A percentile compares a stretch with the other conserved stretches of the same genome.
phyloP scores from a whole-genome alignment of 2,888 invertebrate species.

The Lepidochitona cinerea region DNA sequence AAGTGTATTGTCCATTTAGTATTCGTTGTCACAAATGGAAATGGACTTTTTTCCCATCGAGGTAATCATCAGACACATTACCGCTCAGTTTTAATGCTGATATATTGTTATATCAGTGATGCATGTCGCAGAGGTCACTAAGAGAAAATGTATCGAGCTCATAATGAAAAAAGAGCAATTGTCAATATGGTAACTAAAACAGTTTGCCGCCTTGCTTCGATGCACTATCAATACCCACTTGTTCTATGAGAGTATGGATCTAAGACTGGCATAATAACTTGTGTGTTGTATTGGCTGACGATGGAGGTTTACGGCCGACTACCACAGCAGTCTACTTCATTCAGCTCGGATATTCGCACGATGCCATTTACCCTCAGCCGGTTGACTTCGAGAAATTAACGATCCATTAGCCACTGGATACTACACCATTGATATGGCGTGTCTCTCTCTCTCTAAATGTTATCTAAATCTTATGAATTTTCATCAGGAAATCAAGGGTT shows the following conservation, averaged over 20 bases:
- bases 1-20: no score
- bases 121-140: no score
- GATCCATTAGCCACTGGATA: neutral
- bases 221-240: neutral
- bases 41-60: no score
- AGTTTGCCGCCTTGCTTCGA: neutral
- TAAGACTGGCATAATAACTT: neutral
- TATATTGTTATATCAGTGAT: no score
- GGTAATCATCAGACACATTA: no score
- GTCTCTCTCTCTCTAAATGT: neutral
- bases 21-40: no score
- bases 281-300: neutral
- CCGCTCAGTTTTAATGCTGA: no score
- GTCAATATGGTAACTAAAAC: neutral
- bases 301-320: no score
- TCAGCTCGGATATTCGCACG: no score
- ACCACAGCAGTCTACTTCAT: no score
- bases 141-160: no score
- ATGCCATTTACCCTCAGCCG: neutral
- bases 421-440: neutral
- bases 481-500: conserved; percentile 2
- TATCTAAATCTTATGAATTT: conserved; percentile 1
- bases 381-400: neutral
- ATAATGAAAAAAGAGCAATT: neutral
- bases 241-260: neutral